A percentile compares a stretch with the other conserved stretches of the same genome.
Evolutionary conservation across 35 echinoderm and acorn worm species (phyloP).

Genomic region (Apostichopus japonicus): DNA sequence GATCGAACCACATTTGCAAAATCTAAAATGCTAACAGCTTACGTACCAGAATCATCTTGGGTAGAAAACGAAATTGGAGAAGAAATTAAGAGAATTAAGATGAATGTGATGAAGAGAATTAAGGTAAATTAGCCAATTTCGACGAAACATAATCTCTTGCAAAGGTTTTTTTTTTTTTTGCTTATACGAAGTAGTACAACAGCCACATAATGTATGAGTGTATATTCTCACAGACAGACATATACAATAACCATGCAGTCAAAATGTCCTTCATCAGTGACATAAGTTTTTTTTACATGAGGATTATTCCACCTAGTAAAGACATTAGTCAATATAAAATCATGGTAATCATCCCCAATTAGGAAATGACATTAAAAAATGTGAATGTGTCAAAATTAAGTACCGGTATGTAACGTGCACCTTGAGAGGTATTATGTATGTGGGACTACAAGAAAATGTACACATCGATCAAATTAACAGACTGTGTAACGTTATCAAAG

Average conservation of each 20-base stretch:
- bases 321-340: neutral
- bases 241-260: neutral
- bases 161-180: neutral
- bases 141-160: neutral
- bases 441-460: no score
- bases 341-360: neutral
- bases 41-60: slow-evolving; percentile 3
- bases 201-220: neutral
- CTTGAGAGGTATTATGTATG: no score
- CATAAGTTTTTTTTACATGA: no score
- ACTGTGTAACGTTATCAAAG: no score
- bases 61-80: slow-evolving; percentile 18
- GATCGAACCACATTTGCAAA: slow-evolving; percentile 13
- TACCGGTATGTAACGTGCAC: no score
- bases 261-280: neutral
- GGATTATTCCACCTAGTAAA: no score
- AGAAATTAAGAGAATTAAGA: slow-evolving; percentile 16
- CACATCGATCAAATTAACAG: no score
- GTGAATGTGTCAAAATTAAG: no score
- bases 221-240: neutral
- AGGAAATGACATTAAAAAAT: neutral
- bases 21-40: slow-evolving; percentile 11
- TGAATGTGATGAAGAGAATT: slow-evolving; percentile 17
- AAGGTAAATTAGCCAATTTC: slow-evolving; percentile 6
- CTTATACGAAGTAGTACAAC: neutral